phyloP scores from a whole-genome alignment of 2,888 invertebrate species.

The Drosophila flavopinicola region DNA sequence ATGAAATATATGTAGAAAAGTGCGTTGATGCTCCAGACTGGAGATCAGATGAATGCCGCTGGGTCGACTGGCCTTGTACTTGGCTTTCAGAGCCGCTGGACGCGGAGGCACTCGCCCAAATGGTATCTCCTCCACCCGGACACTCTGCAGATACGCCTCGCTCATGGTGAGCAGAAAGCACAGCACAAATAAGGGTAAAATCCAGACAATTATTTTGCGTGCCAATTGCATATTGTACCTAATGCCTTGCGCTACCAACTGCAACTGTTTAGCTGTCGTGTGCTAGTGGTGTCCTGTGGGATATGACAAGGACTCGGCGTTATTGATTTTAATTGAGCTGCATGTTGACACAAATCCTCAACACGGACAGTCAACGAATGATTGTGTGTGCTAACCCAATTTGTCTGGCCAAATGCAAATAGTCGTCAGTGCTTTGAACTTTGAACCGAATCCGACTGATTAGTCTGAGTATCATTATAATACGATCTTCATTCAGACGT shows the following conservation, averaged over 20 bases:
- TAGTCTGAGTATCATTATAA: not conserved
- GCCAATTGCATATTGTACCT: slow-evolving; percentile 47
- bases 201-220: slow-evolving; percentile 50
- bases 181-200: slow-evolving; percentile 69
- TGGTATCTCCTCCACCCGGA: slow-evolving; percentile 77
- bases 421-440: slow-evolving; percentile 53
- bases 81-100: not conserved
- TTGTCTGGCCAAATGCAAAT: slow-evolving; percentile 13
- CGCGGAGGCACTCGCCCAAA: slow-evolving; percentile 48
- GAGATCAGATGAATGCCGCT: slow-evolving; percentile 75
- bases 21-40: slow-evolving; percentile 77
- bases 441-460: slow-evolving; percentile 8
- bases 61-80: slow-evolving; percentile 12
- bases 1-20: slow-evolving; percentile 82
- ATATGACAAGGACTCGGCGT: slow-evolving; percentile 15
- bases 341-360: slow-evolving; percentile 41
- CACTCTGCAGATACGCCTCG: slow-evolving; percentile 71
- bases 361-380: slow-evolving; percentile 10
- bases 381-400: slow-evolving; percentile 53
- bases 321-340: slow-evolving; percentile 69
- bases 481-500: not conserved
- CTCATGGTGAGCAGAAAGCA: slow-evolving; percentile 51
- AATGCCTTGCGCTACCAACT: slow-evolving; percentile 6
- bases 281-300: slow-evolving; percentile 29
- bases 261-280: slow-evolving; percentile 51